Percentiles rank a stretch among this genome's conserved stretches.
These are phyloP conservation scores for Magallana angulata DNA, from an alignment of 1,140 invertebrate species.

Conservation along the genomic window DNA sequence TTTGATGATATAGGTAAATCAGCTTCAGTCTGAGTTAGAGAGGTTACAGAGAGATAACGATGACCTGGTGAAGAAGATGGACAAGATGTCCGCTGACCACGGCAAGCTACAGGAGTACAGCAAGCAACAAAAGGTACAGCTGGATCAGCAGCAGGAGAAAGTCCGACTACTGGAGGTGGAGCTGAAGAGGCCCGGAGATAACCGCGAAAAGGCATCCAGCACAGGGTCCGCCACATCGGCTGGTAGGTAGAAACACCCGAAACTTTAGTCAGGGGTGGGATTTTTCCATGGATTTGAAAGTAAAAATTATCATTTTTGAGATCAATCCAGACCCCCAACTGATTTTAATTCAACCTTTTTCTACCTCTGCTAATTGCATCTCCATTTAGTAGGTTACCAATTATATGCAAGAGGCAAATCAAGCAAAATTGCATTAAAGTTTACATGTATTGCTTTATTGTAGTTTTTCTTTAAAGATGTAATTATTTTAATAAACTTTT, in stretches of 20 bases:
- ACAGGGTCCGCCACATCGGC: background rate
- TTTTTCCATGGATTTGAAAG: no score
- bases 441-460: background rate
- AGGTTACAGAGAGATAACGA: constrained; percentile 55
- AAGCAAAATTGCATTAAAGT: background rate
- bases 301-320: no score
- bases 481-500: no score
- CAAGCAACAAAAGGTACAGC: constrained; percentile 60
- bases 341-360: background rate
- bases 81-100: constrained; percentile 60
- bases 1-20: constrained; percentile 41
- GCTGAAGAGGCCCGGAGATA: constrained; percentile 37
- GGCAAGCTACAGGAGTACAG: constrained; percentile 61
- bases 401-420: background rate
- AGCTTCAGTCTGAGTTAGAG: constrained; percentile 62
- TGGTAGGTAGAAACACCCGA: background rate
- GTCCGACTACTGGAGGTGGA: constrained; percentile 50
- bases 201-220: background rate
- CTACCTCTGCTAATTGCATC: no score
- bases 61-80: constrained; percentile 56
- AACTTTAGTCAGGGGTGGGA: no score
- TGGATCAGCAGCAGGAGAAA: constrained; percentile 54
- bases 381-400: background rate
- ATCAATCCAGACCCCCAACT: no score
- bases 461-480: no score